Conservation (phyloP, 53 echinoderm and acorn worm species). For the Mesocentrotus franciscanus region DNA sequence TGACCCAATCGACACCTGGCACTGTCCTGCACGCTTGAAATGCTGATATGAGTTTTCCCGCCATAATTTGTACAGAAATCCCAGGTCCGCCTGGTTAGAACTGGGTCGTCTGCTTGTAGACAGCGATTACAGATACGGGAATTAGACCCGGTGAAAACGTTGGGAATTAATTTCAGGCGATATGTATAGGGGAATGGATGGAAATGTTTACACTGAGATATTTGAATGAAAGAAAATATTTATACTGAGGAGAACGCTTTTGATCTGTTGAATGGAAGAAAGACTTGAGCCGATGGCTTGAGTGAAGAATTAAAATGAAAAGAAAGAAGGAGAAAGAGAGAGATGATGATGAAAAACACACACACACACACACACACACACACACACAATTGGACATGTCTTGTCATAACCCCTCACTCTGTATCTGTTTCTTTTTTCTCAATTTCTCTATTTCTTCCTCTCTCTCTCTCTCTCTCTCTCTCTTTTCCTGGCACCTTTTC, state of each 20-base stretch:
- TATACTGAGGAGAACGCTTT: too few species aligned
- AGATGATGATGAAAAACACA: neutral
- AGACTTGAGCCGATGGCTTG: neutral
- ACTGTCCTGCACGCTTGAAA: neutral
- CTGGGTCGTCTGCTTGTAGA: slow-evolving; percentile 26
- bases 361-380: too few species aligned
- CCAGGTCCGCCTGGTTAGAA: neutral
- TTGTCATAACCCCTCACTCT: neutral
- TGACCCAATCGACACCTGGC: slow-evolving; percentile 15
- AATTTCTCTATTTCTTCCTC: neutral
- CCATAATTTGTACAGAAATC: slow-evolving; percentile 2
- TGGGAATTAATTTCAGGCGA: neutral
- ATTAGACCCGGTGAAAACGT: neutral
- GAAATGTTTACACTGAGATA: neutral
- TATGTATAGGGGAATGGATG: neutral
- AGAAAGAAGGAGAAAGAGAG: neutral
- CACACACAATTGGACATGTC: neutral
- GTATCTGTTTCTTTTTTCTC: neutral
- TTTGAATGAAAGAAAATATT: too few species aligned
- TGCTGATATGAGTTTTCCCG: slow-evolving; percentile 31
- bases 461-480: neutral
- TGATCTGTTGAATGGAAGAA: too few species aligned
- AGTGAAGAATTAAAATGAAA: neutral
- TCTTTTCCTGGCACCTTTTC: neutral
- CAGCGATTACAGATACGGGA: neutral